Evolutionary conservation across 2,113 vertebrate genomes (phyloP).

Genomic region (Ptilorrhoa leucosticta): DNA sequence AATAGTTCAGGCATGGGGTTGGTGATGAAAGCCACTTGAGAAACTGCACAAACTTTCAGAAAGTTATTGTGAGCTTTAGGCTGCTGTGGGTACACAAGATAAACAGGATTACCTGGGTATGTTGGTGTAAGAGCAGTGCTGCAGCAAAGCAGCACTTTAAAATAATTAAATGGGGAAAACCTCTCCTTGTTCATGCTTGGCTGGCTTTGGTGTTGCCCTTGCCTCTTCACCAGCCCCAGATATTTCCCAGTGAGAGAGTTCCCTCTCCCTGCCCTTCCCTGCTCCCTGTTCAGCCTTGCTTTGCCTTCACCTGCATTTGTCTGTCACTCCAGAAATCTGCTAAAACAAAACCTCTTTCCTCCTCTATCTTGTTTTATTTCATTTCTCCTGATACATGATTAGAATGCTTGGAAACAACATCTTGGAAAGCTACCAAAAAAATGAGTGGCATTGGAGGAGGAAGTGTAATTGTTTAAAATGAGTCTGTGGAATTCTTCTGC

Average conservation of each 20-base stretch:
- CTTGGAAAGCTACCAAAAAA: not conserved
- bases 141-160: not conserved
- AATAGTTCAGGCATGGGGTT: not conserved
- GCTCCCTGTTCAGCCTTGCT: not conserved
- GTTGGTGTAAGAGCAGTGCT: not conserved
- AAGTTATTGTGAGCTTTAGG: not conserved
- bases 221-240: fast-evolving
- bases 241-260: not conserved
- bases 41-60: not conserved
- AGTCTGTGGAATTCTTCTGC: not conserved
- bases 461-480: not conserved
- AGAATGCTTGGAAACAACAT: not conserved
- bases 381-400: not conserved
- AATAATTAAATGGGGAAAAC: not conserved
- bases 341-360: not conserved
- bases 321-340: not conserved
- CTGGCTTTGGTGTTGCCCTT: not conserved
- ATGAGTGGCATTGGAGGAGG: not conserved
- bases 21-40: not conserved
- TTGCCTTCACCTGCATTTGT: not conserved
- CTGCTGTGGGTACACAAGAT: not conserved
- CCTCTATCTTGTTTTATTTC: not conserved
- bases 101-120: not conserved
- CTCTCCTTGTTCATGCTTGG: not conserved
- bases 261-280: not conserved